A percentile compares a stretch with the other conserved stretches of the same genome.
These are phyloP conservation scores for Allophyes oxyacanthae DNA, from an alignment of 2,888 invertebrate genomes.

Conservation along the genomic window DNA sequence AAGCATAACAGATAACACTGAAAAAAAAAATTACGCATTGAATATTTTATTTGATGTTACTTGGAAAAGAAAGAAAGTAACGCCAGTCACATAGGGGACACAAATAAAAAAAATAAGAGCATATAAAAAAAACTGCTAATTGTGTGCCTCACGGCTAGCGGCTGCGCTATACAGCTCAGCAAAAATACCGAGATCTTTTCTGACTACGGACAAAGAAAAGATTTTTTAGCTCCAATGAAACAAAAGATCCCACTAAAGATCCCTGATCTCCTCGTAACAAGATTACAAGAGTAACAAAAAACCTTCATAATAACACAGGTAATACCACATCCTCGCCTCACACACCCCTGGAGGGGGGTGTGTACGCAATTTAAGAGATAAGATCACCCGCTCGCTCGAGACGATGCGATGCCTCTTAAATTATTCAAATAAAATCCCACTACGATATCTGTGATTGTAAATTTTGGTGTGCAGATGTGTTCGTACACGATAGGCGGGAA, in stretches of 20 bases:
- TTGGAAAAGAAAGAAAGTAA: no score
- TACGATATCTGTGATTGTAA: constrained; percentile 82
- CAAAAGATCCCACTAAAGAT: background rate
- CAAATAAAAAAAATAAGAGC: no score
- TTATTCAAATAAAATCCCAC: constrained; percentile 85
- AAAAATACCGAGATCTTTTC: no score
- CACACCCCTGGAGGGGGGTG: constrained; percentile 59
- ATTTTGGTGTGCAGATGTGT: constrained; percentile 74
- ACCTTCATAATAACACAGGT: constrained; percentile 13
- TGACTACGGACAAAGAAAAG: no score
- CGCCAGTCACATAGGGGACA: no score
- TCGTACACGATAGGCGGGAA: constrained; percentile 58
- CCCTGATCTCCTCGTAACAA: no score
- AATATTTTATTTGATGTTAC: no score
- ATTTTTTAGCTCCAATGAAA: background rate
- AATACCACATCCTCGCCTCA: constrained; percentile 51
- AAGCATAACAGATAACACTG: no score
- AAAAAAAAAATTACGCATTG: no score
- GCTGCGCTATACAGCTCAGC: no score
- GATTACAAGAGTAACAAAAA: constrained; percentile 1
- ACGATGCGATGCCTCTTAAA: constrained; percentile 75
- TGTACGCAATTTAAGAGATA: constrained; percentile 83
- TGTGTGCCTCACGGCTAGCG: no score
- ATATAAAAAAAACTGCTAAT: no score
- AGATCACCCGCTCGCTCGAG: constrained; percentile 69